phyloP scores from a whole-genome alignment of 2,888 invertebrate genomes.

The Chorisops tibialis region DNA sequence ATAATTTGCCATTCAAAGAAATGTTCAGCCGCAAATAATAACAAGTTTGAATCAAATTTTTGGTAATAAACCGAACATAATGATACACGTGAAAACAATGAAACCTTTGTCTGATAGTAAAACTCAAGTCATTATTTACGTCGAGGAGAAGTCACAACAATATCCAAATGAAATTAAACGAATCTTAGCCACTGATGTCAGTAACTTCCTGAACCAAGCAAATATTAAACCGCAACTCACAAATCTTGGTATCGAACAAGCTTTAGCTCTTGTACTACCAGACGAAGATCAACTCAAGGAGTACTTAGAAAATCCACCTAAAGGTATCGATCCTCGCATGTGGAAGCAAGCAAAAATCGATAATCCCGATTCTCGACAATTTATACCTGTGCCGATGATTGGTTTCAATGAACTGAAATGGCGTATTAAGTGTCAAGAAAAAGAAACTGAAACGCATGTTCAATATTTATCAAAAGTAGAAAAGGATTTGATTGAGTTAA shows the following conservation, averaged over 20 bases:
- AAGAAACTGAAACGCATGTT: slow-evolving; percentile 78
- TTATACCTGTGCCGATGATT: slow-evolving; percentile 91
- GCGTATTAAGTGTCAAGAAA: slow-evolving; percentile 78
- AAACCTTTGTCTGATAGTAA: slow-evolving; percentile 76
- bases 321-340: slow-evolving; percentile 84
- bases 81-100: slow-evolving; percentile 72
- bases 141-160: slow-evolving; percentile 65
- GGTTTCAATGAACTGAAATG: slow-evolving; percentile 80
- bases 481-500: slow-evolving; percentile 72
- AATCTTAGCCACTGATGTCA: slow-evolving; percentile 70
- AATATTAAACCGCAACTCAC: slow-evolving; percentile 68
- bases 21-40: slow-evolving; percentile 68
- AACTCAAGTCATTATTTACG: slow-evolving; percentile 71
- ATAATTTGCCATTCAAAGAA: slow-evolving; percentile 40
- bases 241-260: slow-evolving; percentile 68
- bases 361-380: slow-evolving; percentile 86
- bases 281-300: slow-evolving; percentile 77
- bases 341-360: slow-evolving; percentile 97
- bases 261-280: slow-evolving; percentile 71
- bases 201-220: slow-evolving; percentile 66
- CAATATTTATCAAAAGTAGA: slow-evolving; percentile 75
- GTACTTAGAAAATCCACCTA: slow-evolving; percentile 87
- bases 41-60: slow-evolving; percentile 66
- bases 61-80: slow-evolving; percentile 81
- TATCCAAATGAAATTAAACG: slow-evolving; percentile 63